These are phyloP conservation scores for Neotragus moschatus DNA, from an alignment of 2,113 vertebrate species.

Conservation along the genomic window DNA sequence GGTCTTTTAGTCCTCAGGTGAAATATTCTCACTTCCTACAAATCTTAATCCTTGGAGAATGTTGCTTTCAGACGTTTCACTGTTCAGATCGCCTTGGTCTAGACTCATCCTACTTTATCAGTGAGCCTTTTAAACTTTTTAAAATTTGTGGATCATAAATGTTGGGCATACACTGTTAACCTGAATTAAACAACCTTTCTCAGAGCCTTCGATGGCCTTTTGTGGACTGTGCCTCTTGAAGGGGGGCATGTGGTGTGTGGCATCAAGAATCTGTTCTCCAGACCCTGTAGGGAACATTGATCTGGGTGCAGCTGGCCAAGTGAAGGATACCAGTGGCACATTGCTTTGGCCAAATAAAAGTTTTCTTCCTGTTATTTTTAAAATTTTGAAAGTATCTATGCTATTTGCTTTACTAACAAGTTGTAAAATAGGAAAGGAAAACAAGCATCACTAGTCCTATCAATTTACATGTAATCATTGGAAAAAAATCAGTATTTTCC, in stretches of 20 bases:
- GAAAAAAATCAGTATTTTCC: not conserved
- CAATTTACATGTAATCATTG: not conserved
- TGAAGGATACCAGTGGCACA: not conserved
- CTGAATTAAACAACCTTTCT: not conserved
- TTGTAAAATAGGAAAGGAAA: not conserved
- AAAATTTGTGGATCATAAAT: not conserved
- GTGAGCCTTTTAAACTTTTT: not conserved
- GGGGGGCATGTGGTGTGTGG: accelerated
- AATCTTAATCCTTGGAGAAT: not conserved
- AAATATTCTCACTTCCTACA: not conserved
- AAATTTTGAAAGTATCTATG: not conserved
- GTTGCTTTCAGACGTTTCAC: not conserved
- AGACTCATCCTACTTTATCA: not conserved
- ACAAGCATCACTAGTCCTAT: not conserved
- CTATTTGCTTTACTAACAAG: not conserved
- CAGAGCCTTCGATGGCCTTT: not conserved
- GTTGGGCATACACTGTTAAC: not conserved
- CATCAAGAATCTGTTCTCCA: not conserved
- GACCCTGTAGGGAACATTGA: not conserved
- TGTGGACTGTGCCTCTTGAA: no score
- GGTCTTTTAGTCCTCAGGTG: not conserved
- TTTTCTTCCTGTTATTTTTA: not conserved
- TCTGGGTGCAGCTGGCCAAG: no score
- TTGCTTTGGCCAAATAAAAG: not conserved
- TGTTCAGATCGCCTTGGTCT: not conserved